phyloP scores from a whole-genome alignment of 2,888 invertebrate species.

The Nycteola revayana region DNA sequence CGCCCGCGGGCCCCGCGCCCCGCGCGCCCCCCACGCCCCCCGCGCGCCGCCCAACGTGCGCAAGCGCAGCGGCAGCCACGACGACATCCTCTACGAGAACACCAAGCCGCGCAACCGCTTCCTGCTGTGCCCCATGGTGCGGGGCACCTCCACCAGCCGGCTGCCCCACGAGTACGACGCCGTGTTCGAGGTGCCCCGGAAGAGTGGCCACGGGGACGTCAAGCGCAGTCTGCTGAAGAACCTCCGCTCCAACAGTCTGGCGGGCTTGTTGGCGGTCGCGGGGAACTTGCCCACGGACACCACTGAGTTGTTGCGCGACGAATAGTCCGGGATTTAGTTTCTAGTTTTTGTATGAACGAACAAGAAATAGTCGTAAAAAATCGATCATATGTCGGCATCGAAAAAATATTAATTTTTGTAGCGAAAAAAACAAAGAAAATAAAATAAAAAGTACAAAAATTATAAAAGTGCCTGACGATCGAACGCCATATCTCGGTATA shows the following conservation, averaged over 20 bases:
- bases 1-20: constrained; percentile 51
- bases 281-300: constrained; percentile 54
- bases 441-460: constrained; percentile 3
- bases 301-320: constrained; percentile 57
- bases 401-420: too few species aligned
- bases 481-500: constrained; percentile 1
- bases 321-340: constrained; percentile 38
- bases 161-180: constrained; percentile 82
- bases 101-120: constrained; percentile 48
- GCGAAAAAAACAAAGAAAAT: constrained; percentile 8
- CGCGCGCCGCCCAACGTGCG: constrained; percentile 46
- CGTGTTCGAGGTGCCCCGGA: constrained; percentile 66
- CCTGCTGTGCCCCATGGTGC: constrained; percentile 82
- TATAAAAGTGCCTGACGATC: too few species aligned
- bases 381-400: too few species aligned
- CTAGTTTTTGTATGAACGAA: too few species aligned
- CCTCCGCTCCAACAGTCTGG: constrained; percentile 61
- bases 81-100: constrained; percentile 57
- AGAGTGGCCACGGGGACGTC: constrained; percentile 47
- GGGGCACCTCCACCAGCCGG: constrained; percentile 54
- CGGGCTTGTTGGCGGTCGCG: constrained; percentile 54
- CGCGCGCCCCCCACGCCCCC: constrained; percentile 66
- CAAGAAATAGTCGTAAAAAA: too few species aligned
- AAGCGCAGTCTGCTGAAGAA: constrained; percentile 57
- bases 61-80: constrained; percentile 63